phyloP scores from a whole-genome alignment of 1,140 invertebrate species.

The Diuraphis noxia region DNA sequence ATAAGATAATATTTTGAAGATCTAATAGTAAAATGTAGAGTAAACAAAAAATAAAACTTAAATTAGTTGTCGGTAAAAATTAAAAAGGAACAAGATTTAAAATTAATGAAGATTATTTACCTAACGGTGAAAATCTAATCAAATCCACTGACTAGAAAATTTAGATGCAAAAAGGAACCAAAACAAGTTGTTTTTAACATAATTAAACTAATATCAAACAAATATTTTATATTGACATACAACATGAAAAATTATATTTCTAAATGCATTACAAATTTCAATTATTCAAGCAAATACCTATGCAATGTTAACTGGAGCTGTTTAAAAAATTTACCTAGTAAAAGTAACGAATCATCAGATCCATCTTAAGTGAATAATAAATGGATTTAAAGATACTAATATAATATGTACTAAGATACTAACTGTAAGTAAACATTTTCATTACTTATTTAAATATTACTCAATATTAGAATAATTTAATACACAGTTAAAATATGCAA shows the following conservation, averaged over 20 bases:
- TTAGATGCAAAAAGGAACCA: slow-evolving; percentile 13
- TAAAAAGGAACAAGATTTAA: background rate
- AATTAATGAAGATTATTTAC: background rate
- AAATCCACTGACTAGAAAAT: slow-evolving; percentile 25
- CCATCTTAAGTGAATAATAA: background rate
- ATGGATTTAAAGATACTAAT: background rate
- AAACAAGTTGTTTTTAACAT: background rate
- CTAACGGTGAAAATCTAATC: background rate
- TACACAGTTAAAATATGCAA: background rate
- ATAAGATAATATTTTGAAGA: background rate
- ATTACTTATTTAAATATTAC: background rate
- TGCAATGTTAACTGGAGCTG: background rate
- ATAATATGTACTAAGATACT: background rate
- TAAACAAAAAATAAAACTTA: background rate
- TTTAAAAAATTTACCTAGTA: background rate
- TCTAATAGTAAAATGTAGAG: background rate
- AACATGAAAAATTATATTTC: background rate
- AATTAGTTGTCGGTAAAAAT: background rate
- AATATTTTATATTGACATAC: background rate
- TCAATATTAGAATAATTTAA: background rate
- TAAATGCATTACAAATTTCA: background rate
- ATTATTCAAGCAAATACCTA: background rate
- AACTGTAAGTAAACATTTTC: background rate
- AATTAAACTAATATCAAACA: background rate
- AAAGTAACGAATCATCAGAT: background rate